These are phyloP conservation scores for Cephonodes hylas DNA, from an alignment of 2,888 invertebrate species.

Conservation along the genomic window DNA sequence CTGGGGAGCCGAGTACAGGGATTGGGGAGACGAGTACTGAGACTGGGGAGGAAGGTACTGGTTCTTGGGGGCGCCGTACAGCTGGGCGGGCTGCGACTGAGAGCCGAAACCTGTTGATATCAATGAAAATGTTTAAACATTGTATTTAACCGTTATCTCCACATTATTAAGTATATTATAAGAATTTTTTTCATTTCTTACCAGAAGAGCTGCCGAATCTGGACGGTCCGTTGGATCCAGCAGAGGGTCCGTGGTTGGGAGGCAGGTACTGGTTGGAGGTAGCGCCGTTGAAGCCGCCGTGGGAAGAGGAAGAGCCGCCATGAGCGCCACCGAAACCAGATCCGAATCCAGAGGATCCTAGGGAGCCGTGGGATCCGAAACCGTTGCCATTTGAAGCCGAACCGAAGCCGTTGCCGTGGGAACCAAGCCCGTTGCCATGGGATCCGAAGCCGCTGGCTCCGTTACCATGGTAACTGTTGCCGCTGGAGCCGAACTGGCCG, in stretches of 20 bases:
- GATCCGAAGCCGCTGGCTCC: slow-evolving; percentile 22
- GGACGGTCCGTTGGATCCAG: slow-evolving; percentile 31
- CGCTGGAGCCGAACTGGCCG: slow-evolving; percentile 19
- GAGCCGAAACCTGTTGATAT: slow-evolving; percentile 28
- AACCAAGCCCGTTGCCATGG: slow-evolving; percentile 19
- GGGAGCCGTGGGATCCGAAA: slow-evolving; percentile 24
- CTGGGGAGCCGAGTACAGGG: slow-evolving; percentile 19
- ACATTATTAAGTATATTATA: neutral
- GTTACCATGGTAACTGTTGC: slow-evolving; percentile 14
- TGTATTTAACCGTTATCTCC: neutral
- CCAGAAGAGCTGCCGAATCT: slow-evolving; percentile 33
- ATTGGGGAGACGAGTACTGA: slow-evolving; percentile 20
- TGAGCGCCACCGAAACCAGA: slow-evolving; percentile 28
- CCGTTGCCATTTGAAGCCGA: slow-evolving; percentile 17
- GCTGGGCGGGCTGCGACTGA: slow-evolving; percentile 22
- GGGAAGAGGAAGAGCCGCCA: slow-evolving; percentile 22
- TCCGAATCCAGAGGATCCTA: slow-evolving; percentile 29
- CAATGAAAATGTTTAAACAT: neutral
- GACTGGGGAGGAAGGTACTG: slow-evolving; percentile 21
- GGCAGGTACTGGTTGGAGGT: slow-evolving; percentile 70
- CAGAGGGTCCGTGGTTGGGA: slow-evolving; percentile 56
- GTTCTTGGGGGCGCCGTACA: slow-evolving; percentile 12
- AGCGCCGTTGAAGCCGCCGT: slow-evolving; percentile 44
- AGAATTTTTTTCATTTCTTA: slow-evolving; percentile 16
- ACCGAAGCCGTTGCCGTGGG: slow-evolving; percentile 22